A percentile compares a stretch with the other conserved stretches of the same genome.
Conservation (phyloP, 2,888 invertebrate species). For the Adelphocoris suturalis region DNA sequence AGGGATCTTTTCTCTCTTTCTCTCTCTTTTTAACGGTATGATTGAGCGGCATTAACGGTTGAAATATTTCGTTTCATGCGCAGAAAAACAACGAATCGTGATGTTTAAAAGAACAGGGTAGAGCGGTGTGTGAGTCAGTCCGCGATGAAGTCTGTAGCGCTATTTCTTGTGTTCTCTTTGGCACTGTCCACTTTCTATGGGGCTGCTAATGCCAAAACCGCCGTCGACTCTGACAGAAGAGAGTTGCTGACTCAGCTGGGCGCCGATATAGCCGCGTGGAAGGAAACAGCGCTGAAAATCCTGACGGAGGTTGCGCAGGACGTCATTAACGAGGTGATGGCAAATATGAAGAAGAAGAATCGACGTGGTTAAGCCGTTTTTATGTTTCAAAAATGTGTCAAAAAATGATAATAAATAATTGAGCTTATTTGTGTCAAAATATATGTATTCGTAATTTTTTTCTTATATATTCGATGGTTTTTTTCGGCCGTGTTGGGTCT, state of each 20-base stretch:
- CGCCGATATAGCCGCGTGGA: neutral
- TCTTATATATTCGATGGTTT: too few relatives aligned
- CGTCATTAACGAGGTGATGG: neutral
- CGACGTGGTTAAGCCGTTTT: too few relatives aligned
- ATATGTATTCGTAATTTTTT: too few relatives aligned
- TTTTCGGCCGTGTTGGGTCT: too few relatives aligned
- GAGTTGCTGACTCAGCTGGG: neutral
- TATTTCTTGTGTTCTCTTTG: neutral
- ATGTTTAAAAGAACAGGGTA: neutral
- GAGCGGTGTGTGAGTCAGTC: neutral
- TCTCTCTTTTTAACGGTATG: too few relatives aligned
- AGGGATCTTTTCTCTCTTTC: too few relatives aligned
- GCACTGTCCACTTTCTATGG: neutral
- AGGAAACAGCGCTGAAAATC: neutral
- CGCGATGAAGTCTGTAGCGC: neutral
- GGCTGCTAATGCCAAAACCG: neutral
- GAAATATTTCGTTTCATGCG: neutral
- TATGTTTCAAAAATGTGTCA: too few relatives aligned
- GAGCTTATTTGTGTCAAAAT: too few relatives aligned
- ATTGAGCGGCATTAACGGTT: neutral
- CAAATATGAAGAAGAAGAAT: neutral
- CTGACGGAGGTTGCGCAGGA: neutral
- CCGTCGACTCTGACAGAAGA: neutral
- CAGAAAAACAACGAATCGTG: neutral
- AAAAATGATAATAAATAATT: too few relatives aligned